These are phyloP conservation scores for Nemurella pictetii DNA, from an alignment of 2,888 invertebrate genomes.

Conservation along the genomic window DNA sequence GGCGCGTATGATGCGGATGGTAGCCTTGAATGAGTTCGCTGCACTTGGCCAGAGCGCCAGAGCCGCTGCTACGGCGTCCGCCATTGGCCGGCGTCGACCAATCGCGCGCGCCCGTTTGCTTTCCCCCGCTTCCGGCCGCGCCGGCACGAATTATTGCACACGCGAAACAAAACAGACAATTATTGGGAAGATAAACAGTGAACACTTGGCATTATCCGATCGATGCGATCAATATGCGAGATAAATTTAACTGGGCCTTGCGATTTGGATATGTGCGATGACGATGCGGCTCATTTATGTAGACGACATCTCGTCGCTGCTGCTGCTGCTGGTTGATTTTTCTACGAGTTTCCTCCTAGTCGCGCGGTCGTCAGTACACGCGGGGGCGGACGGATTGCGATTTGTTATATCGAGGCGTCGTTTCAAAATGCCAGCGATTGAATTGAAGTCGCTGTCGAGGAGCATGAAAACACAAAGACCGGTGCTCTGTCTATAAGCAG, in stretches of 20 bases:
- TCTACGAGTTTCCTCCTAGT: too few species aligned
- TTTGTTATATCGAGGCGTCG: not conserved
- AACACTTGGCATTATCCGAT: not conserved
- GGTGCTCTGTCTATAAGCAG: not conserved
- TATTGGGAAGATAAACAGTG: slow-evolving; percentile 6
- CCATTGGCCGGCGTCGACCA: slow-evolving; percentile 46
- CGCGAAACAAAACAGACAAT: slow-evolving; percentile 8
- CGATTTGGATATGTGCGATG: too few species aligned
- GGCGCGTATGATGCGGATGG: slow-evolving; percentile 39
- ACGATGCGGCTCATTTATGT: too few species aligned
- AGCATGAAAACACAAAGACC: not conserved
- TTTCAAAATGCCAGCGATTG: not conserved
- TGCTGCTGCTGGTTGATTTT: too few species aligned
- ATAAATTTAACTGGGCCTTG: not conserved
- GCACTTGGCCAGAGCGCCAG: slow-evolving; percentile 41
- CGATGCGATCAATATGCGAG: not conserved
- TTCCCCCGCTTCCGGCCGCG: slow-evolving; percentile 35
- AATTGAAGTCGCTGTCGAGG: not conserved
- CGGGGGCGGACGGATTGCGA: not conserved
- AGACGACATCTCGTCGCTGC: too few species aligned
- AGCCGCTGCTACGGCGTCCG: slow-evolving; percentile 50
- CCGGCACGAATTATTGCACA: not conserved
- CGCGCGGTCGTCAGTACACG: not conserved
- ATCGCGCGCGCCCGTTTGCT: slow-evolving; percentile 42
- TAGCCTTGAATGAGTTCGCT: slow-evolving; percentile 45